Base-by-base conservation (phyloP, 2,888 invertebrate genomes). In the Diloba caeruleocephala region DNA sequence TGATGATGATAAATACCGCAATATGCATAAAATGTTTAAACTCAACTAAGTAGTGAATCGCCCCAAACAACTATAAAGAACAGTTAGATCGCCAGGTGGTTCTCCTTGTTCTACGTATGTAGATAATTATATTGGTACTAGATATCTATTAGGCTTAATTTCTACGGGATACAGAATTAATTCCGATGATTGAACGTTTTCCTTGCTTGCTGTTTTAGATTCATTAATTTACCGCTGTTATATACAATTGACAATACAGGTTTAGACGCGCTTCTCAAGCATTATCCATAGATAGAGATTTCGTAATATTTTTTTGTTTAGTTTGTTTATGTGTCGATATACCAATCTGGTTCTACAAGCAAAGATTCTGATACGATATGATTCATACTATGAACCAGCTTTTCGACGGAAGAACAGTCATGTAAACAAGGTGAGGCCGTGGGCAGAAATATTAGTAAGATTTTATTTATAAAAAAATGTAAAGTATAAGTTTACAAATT, bases 371-470 rank as follows among this genome's bases (percentile, higher is more conserved):
- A 66, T 65, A 39, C 57, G 67, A 71, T 65, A 71, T 78, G 74
- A 79, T 66, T 82, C 81, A 83, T 48, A 14, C 52, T 37, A 60
- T 58, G 69, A 76, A 59, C 64, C 62, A 76, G 62, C 60, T 52
- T 53, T 76, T 78, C 65, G 48, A 43, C 58, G 80, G 75, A 79
- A 74, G 62, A 62, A 72, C 74, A 82, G 69, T 81, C 77, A 38
- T 55, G 71, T 76, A 78, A 78, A 78, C 72, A 75, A 70, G 55
- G 64, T 59, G 52, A 59, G 65, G 46, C 36, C 55, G 63, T 69
- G 62, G 59, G 50, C 41, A 17, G 63, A 48, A 37, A 54, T 69
- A 63, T 67, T 59, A 46, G 29, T 41, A 45, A 44, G 23, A 65
- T 38, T n/a, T n/a, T 62, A 59, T 62, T 38, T 45, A 46, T 65